Evolutionary conservation across 2,888 invertebrate species (phyloP).

Genomic region (Dascillus cervinus): DNA sequence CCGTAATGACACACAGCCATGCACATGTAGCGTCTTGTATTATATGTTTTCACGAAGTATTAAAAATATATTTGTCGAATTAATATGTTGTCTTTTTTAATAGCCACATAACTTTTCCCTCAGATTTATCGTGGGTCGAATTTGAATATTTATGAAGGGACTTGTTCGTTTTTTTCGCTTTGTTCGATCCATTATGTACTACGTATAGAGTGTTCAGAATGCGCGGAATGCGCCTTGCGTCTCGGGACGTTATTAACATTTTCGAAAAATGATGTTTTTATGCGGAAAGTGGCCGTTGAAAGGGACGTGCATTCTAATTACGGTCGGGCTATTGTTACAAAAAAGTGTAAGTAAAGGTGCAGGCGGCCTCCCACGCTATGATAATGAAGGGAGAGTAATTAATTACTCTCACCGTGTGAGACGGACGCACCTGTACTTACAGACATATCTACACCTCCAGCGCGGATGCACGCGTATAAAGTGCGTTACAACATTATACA

Average conservation of each 20-base stretch:
- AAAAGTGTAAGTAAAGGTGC: slow-evolving; percentile 16
- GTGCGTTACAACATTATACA: no score
- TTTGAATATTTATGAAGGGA: slow-evolving; percentile 42
- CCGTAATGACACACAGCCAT: no score
- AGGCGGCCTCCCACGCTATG: slow-evolving; percentile 19
- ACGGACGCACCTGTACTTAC: slow-evolving; percentile 17
- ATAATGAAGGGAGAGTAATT: slow-evolving; percentile 17
- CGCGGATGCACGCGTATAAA: slow-evolving; percentile 10
- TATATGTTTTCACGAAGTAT: slow-evolving; percentile 22
- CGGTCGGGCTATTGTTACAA: slow-evolving; percentile 14
- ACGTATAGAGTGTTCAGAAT: slow-evolving; percentile 26
- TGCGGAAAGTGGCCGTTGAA: slow-evolving; percentile 12
- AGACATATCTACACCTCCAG: slow-evolving; percentile 15
- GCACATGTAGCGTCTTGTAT: slow-evolving; percentile 21
- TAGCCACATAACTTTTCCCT: slow-evolving; percentile 37
- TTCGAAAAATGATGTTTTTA: background rate
- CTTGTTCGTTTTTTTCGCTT: slow-evolving; percentile 23
- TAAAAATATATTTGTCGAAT: slow-evolving; percentile 41
- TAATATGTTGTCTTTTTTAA: slow-evolving; percentile 42
- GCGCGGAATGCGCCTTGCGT: slow-evolving; percentile 15
- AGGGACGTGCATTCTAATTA: slow-evolving; percentile 17
- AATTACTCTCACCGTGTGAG: slow-evolving; percentile 17
- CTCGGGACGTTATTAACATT: slow-evolving; percentile 15
- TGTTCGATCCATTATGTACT: slow-evolving; percentile 25
- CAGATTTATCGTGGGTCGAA: slow-evolving; percentile 38